Conservation (phyloP, 2,888 invertebrate genomes). For the Ichneumoninae sp. region DNA sequence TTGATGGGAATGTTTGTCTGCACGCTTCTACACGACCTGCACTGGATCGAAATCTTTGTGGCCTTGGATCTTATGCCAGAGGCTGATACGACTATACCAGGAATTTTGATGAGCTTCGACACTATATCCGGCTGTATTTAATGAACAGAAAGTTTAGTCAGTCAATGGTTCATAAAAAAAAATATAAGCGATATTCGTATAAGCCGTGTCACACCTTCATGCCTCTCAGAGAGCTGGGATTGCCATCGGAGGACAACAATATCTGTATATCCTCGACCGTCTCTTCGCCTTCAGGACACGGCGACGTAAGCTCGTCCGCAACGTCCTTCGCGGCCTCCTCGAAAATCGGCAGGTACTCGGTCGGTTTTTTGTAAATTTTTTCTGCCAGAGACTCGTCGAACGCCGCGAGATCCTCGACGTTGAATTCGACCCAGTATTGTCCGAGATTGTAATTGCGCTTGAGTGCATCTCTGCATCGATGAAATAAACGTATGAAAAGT, state of each 20-base stretch:
- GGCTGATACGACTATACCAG: conserved; percentile 97
- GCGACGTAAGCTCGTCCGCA: conserved; percentile 98
- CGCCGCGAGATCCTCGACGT: conserved; percentile 96
- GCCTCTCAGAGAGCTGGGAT: conserved; percentile 92
- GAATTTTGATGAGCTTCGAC: conserved; percentile 96
- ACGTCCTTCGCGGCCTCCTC: conserved; percentile 99
- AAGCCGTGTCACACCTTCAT: conserved; percentile 89
- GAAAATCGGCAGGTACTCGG: conserved; percentile 96
- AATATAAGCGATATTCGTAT: neutral
- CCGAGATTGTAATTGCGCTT: conserved; percentile 96
- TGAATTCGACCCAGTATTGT: conserved; percentile 95
- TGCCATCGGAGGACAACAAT: conserved; percentile 92
- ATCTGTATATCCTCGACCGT: conserved; percentile 97
- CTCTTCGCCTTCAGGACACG: conserved; percentile 95
- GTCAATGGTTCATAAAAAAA: conserved; percentile 23
- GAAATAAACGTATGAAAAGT: conserved; percentile 28
- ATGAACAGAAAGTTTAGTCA: conserved; percentile 24
- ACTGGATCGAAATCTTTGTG: conserved; percentile 97
- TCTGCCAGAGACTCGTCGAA: conserved; percentile 97
- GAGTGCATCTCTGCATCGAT: conserved; percentile 91
- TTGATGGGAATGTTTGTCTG: conserved; percentile 95
- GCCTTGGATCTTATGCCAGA: conserved; percentile 98
- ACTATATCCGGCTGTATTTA: conserved; percentile 94
- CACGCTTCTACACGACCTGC: conserved; percentile 95
- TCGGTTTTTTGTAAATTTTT: conserved; percentile 95